Percentiles rank a stretch among this genome's conserved stretches.
These are phyloP conservation scores for Calypte anna DNA, from an alignment of 2,113 vertebrate genomes.

Conservation along the genomic window DNA sequence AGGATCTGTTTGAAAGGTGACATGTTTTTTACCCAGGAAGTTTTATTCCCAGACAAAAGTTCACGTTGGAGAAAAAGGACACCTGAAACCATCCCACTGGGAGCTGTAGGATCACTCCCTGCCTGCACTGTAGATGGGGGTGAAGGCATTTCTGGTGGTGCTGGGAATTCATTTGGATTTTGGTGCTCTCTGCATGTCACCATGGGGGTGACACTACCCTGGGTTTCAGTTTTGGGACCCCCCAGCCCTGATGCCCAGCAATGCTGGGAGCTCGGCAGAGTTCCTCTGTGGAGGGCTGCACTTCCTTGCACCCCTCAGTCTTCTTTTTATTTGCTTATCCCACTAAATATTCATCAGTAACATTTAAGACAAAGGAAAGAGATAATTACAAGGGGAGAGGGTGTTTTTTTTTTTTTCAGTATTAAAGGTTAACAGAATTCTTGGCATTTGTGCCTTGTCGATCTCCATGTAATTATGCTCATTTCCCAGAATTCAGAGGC, in stretches of 20 bases:
- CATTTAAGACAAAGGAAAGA: slow-evolving; percentile 84
- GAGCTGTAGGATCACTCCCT: fast-evolving
- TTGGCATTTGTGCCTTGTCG: slow-evolving; percentile 85
- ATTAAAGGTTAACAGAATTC: slow-evolving; percentile 87
- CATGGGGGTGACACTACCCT: fast-evolving
- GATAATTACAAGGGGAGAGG: slow-evolving; percentile 81
- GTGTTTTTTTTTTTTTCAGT: slow-evolving; percentile 69
- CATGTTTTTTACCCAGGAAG: neutral
- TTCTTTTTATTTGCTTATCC: slow-evolving; percentile 76
- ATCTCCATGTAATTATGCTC: slow-evolving; percentile 85
- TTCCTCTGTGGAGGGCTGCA: neutral
- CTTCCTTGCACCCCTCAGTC: slow-evolving; percentile 45
- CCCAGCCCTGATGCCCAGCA: neutral
- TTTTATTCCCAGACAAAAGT: neutral
- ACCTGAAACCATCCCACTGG: fast-evolving
- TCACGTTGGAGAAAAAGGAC: neutral
- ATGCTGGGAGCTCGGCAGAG: neutral
- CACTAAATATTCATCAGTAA: slow-evolving; percentile 82
- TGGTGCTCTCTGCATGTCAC: neutral
- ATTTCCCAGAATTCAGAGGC: slow-evolving; percentile 83
- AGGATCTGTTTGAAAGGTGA: slow-evolving; percentile 46
- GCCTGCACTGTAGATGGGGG: fast-evolving
- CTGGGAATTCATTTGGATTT: neutral
- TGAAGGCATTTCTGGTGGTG: neutral
- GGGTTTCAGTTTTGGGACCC: neutral